These are phyloP conservation scores for Chrysocyon brachyurus DNA, from an alignment of 2,797 vertebrate genomes.

Conservation along the genomic window DNA sequence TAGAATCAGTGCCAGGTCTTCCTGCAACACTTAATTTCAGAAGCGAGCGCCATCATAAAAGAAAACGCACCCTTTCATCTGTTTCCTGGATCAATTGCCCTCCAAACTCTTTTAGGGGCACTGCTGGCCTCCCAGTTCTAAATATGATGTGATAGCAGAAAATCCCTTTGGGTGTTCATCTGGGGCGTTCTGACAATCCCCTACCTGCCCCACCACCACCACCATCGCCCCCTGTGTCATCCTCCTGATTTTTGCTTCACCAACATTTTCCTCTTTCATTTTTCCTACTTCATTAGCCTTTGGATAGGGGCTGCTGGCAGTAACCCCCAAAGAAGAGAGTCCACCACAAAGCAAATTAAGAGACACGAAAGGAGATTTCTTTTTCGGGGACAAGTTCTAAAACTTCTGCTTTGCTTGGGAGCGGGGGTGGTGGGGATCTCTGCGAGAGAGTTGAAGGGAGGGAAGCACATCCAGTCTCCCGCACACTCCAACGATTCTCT, in stretches of 20 bases:
- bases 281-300: neutral
- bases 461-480: neutral
- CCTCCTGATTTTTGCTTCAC: neutral
- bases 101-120: conserved; percentile 5
- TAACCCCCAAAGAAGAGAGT: neutral
- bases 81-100: conserved; percentile 66
- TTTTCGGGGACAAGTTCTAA: neutral
- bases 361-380: neutral
- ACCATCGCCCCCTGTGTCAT: too few relatives aligned
- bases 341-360: neutral
- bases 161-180: neutral
- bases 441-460: neutral
- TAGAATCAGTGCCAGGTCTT: conserved; percentile 42
- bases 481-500: neutral
- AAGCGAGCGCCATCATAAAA: conserved; percentile 59
- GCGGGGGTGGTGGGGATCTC: neutral
- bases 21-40: conserved; percentile 36
- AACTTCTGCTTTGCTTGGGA: neutral
- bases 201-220: too few relatives aligned
- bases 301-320: neutral
- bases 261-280: neutral
- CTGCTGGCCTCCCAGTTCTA: neutral
- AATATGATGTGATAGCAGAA: neutral
- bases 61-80: conserved; percentile 55
- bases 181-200: neutral